Base-by-base conservation (phyloP, 2,113 vertebrate genomes). In the Hyaena hyaena region DNA sequence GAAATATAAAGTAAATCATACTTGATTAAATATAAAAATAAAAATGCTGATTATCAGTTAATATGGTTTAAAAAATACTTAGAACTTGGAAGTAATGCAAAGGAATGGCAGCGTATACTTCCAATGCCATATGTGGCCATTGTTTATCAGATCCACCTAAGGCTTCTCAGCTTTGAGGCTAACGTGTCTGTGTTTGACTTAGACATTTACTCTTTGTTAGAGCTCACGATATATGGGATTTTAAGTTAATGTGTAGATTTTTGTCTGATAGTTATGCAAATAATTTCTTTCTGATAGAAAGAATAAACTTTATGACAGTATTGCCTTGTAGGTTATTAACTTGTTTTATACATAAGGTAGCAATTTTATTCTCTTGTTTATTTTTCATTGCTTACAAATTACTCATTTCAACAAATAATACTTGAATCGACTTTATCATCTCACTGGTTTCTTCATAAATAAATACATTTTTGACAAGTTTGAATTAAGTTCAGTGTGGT, bases 381-480 rank as follows among this genome's bases (percentile, higher is more conserved):
- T 65, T 96, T 90, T 69, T n/a, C 1, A 55, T 66, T 81, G 19
- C n/a, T 74, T 96, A 31, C 88, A 39, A 86, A 71, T 93, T 96
- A 53, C 19, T 68, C 21, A 61, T 33, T 55, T 85, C 19, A 19
- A 76, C 33, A 95, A 96, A 84, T 79, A 69, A 15, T 77, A 73
- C 33, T 87, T 88, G 10, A 90, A 80, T 50, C 8, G 63, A 4
- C 7, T 81, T 97, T 92, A 84, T 0, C 45, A 66, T 77, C 33
- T 89, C 53, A 2, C 43, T 84, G 10, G 9, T 73, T 85, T 55
- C 31, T 80, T 95, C 31, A 61, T 17, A 24, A 80, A 80, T 71
- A 58, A 65, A 76, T 65, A 50, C 1, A 48, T 55, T 48, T 83
- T 74, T 85, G 12, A 71, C 8, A 61, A 45, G 3, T 76, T 84